Evolutionary conservation across 2,888 invertebrate species (phyloP).

Genomic region (Cerastis leucographa): DNA sequence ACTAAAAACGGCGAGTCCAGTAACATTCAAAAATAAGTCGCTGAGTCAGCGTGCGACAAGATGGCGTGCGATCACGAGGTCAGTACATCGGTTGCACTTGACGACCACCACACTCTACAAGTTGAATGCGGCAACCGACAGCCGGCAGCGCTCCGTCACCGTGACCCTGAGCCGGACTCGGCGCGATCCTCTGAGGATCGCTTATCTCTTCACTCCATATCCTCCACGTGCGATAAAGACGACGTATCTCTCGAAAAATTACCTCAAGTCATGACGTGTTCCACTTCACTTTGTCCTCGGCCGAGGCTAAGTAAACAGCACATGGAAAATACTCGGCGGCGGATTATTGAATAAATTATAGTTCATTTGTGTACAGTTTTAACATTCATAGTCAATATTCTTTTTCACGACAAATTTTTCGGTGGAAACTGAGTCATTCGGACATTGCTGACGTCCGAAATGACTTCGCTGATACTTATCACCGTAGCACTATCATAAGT

Average conservation of each 20-base stretch:
- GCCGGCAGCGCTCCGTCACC: conserved; percentile 7
- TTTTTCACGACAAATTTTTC: conserved; percentile 18
- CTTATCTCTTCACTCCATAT: conserved; percentile 37
- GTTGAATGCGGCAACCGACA: neutral
- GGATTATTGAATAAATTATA: conserved; percentile 41
- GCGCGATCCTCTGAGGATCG: conserved; percentile 16
- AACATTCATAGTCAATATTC: conserved; percentile 11
- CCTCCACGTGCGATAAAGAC: conserved; percentile 25
- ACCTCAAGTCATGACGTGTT: conserved; percentile 39
- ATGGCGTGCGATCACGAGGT: conserved; percentile 33
- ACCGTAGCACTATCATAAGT: conserved; percentile 15
- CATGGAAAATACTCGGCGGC: conserved; percentile 29
- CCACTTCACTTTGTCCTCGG: conserved; percentile 50
- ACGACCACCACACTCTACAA: conserved; percentile 16
- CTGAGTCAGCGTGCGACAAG: conserved; percentile 48
- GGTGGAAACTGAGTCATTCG: conserved; percentile 25
- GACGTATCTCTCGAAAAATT: conserved; percentile 34
- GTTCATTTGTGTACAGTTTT: conserved; percentile 25
- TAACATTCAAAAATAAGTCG: conserved; percentile 54
- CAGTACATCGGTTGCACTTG: conserved; percentile 47
- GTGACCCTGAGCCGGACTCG: conserved; percentile 54
- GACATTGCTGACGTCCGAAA: conserved; percentile 24
- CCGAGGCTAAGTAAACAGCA: conserved; percentile 53
- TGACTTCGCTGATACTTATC: conserved; percentile 28
- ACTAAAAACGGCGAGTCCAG: conserved; percentile 44